Base-by-base conservation (phyloP, 2,113 vertebrate genomes). In the Madoqua kirkii region DNA sequence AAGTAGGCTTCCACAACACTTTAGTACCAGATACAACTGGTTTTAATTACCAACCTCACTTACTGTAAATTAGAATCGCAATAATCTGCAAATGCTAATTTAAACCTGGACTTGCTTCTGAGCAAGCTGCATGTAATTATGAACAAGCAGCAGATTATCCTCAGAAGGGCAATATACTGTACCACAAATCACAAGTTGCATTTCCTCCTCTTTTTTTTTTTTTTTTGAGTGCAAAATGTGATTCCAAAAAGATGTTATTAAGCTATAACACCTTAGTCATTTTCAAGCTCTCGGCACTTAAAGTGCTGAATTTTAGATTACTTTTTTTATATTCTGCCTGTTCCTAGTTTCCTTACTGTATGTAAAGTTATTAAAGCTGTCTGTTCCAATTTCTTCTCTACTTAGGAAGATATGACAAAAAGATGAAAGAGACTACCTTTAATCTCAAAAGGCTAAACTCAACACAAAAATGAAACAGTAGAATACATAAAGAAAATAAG, bases 351-450 rank as follows among this genome's bases (percentile, higher is more conserved):
- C 84, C 94, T 96, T 96, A 96, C 91, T 96, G 67, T 96, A 97
- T 92, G 93, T 98, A 98, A 98, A 98, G 97, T 98, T 98, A 98
- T 98, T 99, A 98, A 98, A 99, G 89, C 64, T 98, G 97, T 97
- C 98, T 99, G 97, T 93, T 99, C 96, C 97, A 97, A 98, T 98
- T 98, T 99, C 89, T 97, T 88, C 85, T 91, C 93, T 98, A 96
- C 97, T 98, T 98, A 96, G 82, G 96, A 98, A 98, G 95, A 94
- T 89, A 97, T 91, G 97, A 98, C 97, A 98, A 95, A 96, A 98
- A 97, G 96, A 98, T 98, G 95, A 98, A 98, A 97, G 87, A 95
- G 52, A 92, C 91, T 97, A 82, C 94, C 43, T 98, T 97, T 97
- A 93, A 50, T 98, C 96, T 97, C 95, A 78, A 97, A 98, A 98